A percentile compares a stretch with the other conserved stretches of the same genome.
Conservation (phyloP, 1,140 invertebrate species). For the Magallana gigas region DNA sequence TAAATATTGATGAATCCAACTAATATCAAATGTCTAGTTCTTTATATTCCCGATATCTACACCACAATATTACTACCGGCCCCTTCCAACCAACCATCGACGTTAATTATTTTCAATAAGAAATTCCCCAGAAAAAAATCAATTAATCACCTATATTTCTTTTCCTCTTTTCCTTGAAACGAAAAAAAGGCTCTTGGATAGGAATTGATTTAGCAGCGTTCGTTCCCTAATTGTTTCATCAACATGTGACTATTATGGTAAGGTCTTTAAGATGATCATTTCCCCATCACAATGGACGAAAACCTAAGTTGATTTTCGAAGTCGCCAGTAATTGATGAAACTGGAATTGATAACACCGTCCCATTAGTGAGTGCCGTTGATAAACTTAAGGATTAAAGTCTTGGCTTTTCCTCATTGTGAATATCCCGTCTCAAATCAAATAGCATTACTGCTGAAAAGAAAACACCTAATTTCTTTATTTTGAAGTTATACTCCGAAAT, state of each 20-base stretch:
- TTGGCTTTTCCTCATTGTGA: neutral
- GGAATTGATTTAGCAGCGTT: constrained; percentile 6
- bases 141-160: constrained; percentile 1
- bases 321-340: constrained; percentile 26
- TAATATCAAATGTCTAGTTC: too few species aligned
- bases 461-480: too few species aligned
- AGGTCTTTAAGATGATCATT: constrained; percentile 28
- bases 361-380: neutral
- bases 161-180: neutral
- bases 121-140: neutral
- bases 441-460: too few species aligned
- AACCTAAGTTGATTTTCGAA: constrained; percentile 32
- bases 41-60: too few species aligned
- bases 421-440: neutral
- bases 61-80: too few species aligned
- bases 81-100: neutral
- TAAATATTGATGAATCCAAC: too few species aligned
- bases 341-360: constrained; percentile 5
- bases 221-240: constrained; percentile 27
- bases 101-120: constrained; percentile 19
- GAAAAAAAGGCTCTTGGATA: neutral
- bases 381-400: neutral
- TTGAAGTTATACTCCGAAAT: too few species aligned
- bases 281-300: constrained; percentile 23
- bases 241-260: neutral